A percentile compares a stretch with the other conserved stretches of the same genome.
Evolutionary conservation across 92 coral and sea anemone genomes (phyloP).

Genomic region (Epizoanthus scotinus): DNA sequence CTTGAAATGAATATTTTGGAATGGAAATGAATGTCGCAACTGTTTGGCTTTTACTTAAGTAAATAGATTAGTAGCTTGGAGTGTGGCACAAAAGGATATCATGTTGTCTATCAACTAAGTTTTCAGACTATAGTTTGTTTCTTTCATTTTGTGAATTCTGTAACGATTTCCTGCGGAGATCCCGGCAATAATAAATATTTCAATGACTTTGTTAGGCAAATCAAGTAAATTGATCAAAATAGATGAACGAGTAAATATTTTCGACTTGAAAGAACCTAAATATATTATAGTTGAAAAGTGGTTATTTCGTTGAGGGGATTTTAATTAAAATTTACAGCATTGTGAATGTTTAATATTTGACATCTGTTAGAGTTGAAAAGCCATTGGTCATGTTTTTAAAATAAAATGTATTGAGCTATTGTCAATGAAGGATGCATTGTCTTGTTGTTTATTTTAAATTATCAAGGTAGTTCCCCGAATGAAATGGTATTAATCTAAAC

Average conservation of each 20-base stretch:
- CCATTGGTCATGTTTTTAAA: neutral
- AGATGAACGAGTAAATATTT: neutral
- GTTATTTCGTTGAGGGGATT: neutral
- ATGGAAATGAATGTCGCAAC: neutral
- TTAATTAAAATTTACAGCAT: constrained; percentile 4
- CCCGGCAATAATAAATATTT: neutral
- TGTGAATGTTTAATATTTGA: constrained; percentile 11
- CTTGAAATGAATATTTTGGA: no score
- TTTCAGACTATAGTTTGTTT: neutral
- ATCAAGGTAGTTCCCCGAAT: neutral
- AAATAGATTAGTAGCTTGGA: constrained; percentile 15
- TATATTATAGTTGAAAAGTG: neutral
- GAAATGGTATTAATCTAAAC: neutral
- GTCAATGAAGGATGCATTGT: neutral
- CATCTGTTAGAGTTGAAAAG: neutral
- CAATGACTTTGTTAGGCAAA: neutral
- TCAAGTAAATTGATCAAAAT: neutral
- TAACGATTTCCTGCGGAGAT: neutral
- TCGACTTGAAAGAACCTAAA: neutral
- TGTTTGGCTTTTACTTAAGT: neutral
- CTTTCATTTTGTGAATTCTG: neutral
- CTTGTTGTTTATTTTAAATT: neutral
- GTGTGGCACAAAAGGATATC: neutral
- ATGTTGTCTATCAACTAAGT: neutral
- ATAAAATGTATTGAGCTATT: neutral